These are phyloP conservation scores for Echiichthys vipera DNA, from an alignment of 2,797 vertebrate species.

Conservation along the genomic window DNA sequence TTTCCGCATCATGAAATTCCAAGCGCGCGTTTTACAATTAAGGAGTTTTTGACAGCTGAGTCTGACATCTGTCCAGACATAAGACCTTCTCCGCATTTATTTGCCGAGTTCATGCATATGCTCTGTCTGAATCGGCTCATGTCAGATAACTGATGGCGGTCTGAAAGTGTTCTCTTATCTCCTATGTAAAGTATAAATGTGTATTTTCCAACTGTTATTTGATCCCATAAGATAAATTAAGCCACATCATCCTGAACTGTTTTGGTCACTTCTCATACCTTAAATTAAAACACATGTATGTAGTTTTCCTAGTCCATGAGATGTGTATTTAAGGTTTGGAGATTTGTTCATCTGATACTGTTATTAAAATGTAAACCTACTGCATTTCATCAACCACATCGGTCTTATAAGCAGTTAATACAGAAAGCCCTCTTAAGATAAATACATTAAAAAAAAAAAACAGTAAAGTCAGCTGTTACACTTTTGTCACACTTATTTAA, in stretches of 20 bases:
- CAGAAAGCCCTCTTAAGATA: background rate
- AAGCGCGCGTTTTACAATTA: background rate
- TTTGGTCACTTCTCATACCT: slow-evolving; percentile 15
- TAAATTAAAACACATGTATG: slow-evolving; percentile 14
- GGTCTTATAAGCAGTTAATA: background rate
- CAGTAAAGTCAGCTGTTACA: background rate
- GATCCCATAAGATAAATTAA: slow-evolving; percentile 30
- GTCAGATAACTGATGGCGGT: background rate
- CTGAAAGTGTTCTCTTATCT: background rate
- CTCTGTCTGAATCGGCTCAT: background rate
- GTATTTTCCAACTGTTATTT: slow-evolving; percentile 40
- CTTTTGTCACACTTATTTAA: slow-evolving; percentile 42
- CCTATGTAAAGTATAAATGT: background rate
- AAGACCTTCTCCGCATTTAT: background rate
- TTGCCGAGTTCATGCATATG: background rate
- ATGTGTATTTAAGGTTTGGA: background rate
- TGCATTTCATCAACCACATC: background rate
- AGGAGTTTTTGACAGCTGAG: background rate
- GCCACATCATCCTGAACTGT: background rate
- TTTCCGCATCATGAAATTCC: slow-evolving; percentile 61
- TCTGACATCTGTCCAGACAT: background rate
- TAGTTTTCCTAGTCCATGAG: background rate
- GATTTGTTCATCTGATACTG: background rate
- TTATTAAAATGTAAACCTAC: background rate
- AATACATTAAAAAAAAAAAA: background rate